Base-by-base conservation (phyloP, 2,797 vertebrate species). In the Enteromius trimaculatus region DNA sequence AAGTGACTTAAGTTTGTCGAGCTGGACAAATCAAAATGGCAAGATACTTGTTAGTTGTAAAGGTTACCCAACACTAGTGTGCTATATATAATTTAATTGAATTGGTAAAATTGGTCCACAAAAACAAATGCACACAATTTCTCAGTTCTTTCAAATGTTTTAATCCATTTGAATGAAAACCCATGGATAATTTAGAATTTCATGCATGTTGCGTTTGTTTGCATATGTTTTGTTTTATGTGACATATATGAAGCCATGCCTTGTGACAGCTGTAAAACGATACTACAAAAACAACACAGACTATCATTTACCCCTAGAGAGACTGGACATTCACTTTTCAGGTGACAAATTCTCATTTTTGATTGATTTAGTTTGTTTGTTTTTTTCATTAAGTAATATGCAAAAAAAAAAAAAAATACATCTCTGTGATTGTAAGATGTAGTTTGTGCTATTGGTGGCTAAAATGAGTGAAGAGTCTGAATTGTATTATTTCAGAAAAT, bases 191-290 rank as follows among this genome's bases (percentile, higher is more conserved):
- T 74, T 74, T 34, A 1, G 2, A 34, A 74, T 53, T 6, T 7
- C 19, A 21, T 37, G 16, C 23, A 49, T 71, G 44, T 49, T 49
- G n/a, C 13, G 17, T 16, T 9, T 47, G 44, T 72, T 64, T 77
- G 76, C 76, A 77, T 77, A 64, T 47, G 23, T 64, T 77, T 77
- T 77, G 39, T 42, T 77, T 77, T 77, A 29, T 44, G n/a, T 51
- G 70, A 19, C 44, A 72, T 17, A 64, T 60, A 47, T 77, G 5
- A 60, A 77, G n/a, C 23, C 19, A 16, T 75, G 71, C 31, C 17
- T 51, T 51, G n/a, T 47, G 75, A 77, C n/a, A 64, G 53, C 53
- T 77, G 55, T 60, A 77, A 75, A 75, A 21, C n/a, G 49, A 77
- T 58, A 29, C 58, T 47, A 42, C 37, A 64, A 44, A 72, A 77